Evolutionary conservation across 1,140 invertebrate species (phyloP), one percentile per base, ranked within the genome.

Genomic region (Diploscapter pachys): DNA sequence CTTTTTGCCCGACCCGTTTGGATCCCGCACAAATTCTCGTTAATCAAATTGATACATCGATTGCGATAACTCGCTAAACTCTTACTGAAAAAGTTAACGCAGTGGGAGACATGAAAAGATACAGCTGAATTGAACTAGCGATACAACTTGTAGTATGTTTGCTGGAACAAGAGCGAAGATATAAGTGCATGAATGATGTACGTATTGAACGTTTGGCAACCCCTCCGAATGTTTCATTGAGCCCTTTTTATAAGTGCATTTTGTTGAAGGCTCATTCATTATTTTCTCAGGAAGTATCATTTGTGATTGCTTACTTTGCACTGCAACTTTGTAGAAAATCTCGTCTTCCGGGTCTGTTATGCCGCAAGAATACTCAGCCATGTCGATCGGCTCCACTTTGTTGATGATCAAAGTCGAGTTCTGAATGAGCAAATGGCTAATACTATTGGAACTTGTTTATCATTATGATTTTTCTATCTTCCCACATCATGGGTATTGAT

Each of bases 301-400:
- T 59, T 2, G 31, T 63, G 51, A 72, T 54, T 52, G 55, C 73
- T 51, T 48, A 74, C 73, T 52, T 56, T 68, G 63, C 52, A 74
- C 73, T 56, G 54, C 64, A 59, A 74, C 57, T 13, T 66, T 64
- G 53, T 62, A 69, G 56, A 62, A 63, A 54, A 69, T 57, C 50
- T 55, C 70, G 48, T 63, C 50, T 59, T 66, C 64, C 65, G 65
- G 73, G 65, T 67, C 73, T n/a, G 66, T 54, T 56, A 74, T 57
- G 3, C 49, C 55, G 13, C 73, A 74, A 51, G 64, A 68, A 67
- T 61, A 74, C 50, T 74, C 64, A 56, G 64, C 54, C 48, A 56
- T 66, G 73, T 74, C 64, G 56, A 68, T 68, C 52, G 73, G 73
- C 54, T 74, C 73, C 13, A 69, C 65, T 53, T 53, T 53, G 53